Conservation (phyloP, 2,113 vertebrate species). For the Ploceus nigricollis region DNA sequence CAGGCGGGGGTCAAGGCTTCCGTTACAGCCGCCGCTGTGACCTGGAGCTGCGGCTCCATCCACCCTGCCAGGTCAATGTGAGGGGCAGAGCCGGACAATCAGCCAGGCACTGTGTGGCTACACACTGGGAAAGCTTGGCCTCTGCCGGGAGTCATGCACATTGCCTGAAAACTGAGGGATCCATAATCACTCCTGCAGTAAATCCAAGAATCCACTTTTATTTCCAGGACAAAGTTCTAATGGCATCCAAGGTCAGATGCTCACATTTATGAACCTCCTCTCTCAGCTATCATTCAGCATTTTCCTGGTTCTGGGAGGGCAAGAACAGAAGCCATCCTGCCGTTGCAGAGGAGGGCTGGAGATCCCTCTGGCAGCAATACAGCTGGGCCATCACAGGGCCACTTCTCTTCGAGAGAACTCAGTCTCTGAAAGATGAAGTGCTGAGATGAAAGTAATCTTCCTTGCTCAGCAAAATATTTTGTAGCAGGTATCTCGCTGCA, state of each 20-base stretch:
- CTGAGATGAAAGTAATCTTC: background rate
- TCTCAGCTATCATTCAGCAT: background rate
- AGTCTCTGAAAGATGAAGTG: background rate
- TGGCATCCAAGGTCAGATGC: background rate
- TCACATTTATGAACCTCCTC: background rate
- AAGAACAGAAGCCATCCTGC: background rate
- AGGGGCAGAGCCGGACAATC: background rate
- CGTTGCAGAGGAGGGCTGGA: background rate
- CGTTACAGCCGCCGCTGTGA: background rate
- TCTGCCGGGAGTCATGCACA: fast-evolving
- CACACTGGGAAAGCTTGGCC: background rate
- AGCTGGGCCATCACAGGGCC: background rate
- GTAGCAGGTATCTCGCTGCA: background rate
- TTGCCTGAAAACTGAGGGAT: background rate
- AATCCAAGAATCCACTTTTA: background rate
- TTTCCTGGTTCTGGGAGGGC: background rate
- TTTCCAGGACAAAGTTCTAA: background rate
- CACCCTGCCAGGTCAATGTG: fast-evolving
- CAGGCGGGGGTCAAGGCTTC: background rate
- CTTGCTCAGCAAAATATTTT: background rate
- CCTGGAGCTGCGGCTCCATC: background rate
- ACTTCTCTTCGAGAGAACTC: background rate
- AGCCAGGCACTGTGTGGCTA: background rate
- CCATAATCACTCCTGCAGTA: background rate
- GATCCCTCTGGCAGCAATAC: background rate